Evolutionary conservation across 2,888 invertebrate species (phyloP), one percentile per base, ranked within the genome.

Genomic region (Nomada flava): DNA sequence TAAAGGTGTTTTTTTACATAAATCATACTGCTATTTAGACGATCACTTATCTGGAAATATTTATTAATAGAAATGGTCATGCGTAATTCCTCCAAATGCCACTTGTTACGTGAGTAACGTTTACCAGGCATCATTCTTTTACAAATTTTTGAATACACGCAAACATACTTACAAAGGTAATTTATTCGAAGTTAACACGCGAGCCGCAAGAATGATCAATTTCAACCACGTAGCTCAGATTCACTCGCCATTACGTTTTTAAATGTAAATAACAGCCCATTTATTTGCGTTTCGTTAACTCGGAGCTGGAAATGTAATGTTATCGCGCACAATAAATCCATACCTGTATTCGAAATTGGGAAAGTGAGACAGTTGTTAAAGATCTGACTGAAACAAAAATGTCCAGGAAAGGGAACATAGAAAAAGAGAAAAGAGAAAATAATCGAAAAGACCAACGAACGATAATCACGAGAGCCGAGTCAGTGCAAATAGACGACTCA

Each of bases 131-230:
- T 60, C 42, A 63, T 9, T 20, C 10, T 64, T 72, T 47, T 69
- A 23, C 50, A 65, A 70, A 62, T 80, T 80, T 80, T 67, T 42
- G 20, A 70, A 57, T 47, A 60, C 74, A 80, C 81, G 81, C 74
- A 57, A 82, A 44, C 75, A 57, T 80, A 79, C 70, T 79, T 81
- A 68, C 20, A 29, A 29, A 29, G 47, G 67, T 67, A 70, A 60
- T 74, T 82, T 74, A 82, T 80, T 71, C 13, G 47, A 47, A n/a
- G 7, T 11, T 15, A 70, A 74, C 81, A 82, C 81, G 81, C 81
- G 62, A 82, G 2, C 42, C 26, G 42, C 50, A 62, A 67, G 52
- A 67, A 79, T 53, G 57, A 82, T 79, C 81, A 80, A 79, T 79
- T 67, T 15, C 47, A n/a, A 42, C 42, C 52, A 20, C 42, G 5